Conservation (phyloP, 1,140 invertebrate genomes). For the Sycophaga agraensis region DNA sequence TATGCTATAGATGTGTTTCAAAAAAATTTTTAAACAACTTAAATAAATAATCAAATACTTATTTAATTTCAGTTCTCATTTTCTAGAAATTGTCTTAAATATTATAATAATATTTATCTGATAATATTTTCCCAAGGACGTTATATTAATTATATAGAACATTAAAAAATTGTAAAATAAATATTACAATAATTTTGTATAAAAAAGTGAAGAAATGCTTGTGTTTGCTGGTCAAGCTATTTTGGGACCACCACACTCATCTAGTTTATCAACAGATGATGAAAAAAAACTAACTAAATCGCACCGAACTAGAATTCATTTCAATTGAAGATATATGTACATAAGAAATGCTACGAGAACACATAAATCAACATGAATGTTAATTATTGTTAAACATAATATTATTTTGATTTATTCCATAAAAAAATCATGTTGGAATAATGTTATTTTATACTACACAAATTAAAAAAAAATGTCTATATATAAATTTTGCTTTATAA, state of each 20-base stretch:
- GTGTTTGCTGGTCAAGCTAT: background rate
- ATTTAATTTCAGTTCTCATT: background rate
- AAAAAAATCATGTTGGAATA: background rate
- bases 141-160: background rate
- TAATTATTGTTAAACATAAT: no score
- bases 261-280: background rate
- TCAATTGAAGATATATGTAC: background rate
- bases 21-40: no score
- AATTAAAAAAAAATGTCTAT: background rate
- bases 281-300: background rate
- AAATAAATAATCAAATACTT: background rate
- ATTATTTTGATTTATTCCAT: background rate
- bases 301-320: background rate
- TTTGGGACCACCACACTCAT: slow-evolving; percentile 18
- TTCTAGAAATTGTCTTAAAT: background rate
- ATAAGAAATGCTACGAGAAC: background rate
- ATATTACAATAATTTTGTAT: background rate
- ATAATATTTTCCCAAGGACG: no score
- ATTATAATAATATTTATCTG: background rate
- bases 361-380: no score
- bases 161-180: background rate
- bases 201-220: no score
- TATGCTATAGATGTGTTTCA: no score
- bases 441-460: background rate
- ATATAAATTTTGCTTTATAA: no score